Evolutionary conservation across 1,140 invertebrate genomes (phyloP), one percentile per base, ranked within the genome.

Genomic region (Phenacoccus solenopsis): DNA sequence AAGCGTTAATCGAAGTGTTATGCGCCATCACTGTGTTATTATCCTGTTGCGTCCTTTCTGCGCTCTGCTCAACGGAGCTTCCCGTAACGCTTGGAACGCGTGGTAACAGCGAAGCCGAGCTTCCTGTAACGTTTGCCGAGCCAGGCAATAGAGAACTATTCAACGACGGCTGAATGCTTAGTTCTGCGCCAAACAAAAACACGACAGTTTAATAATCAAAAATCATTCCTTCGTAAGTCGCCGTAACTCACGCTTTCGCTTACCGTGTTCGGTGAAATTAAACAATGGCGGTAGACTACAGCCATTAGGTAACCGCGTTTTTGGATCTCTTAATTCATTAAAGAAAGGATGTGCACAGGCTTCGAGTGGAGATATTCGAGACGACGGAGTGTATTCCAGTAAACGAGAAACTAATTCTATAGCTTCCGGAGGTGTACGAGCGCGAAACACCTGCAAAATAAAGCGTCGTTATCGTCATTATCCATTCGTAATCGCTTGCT

Each of bases 301-400:
- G 28, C 93, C 93, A 80, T 91, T 98, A 56, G 96, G 96, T 78
- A 99, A 85, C 74, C 89, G 85, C 70, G 92, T 93, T 73, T 85
- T 87, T n/a, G 90, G 89, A 78, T 95, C 91, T 73, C 97, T 86
- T 73, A 99, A 82, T 80, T 99, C 97, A 79, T 98, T 93, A 83
- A 99, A 99, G 84, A 99, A 99, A 71, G 86, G 83, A 83, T 99
- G 96, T 73, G 96, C 94, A 82, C 96, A 98, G 27, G 97, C 96
- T 80, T 98, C 90, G 71, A 99, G 82, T 24, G 96, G 96, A 72
- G 93, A 91, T 78, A 97, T 93, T 69, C 97, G 87, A 71, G 90
- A 87, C 73, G 91, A 93, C 57, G 97, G 97, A 73, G 96, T 99
- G 81, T 99, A 99, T 81, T 98, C 96, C 75, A 99, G 82, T 72